Base-by-base conservation (phyloP, 2,797 vertebrate species). In the Neosilurus hyrtlii region DNA sequence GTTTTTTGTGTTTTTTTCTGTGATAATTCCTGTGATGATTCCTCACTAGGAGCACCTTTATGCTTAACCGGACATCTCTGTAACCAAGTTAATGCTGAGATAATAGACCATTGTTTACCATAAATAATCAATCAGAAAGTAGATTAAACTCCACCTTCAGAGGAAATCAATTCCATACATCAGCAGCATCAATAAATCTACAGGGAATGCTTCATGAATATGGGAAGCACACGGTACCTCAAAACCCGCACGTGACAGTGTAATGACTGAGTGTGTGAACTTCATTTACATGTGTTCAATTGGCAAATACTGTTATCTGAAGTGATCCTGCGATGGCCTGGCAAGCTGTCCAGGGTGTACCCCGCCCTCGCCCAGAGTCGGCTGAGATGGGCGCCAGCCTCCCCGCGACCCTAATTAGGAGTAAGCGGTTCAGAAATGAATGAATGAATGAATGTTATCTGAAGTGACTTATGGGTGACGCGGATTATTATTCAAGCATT, bases 121-220 rank as follows among this genome's bases (percentile, higher is more conserved):
- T 62, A 74, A 61, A 51, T 63, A 79, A 79, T 79, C 61, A 79
- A 61, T 43, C 75, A 77, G 75, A 22, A 79, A 71, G 35, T 72
- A 49, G 70, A 76, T 84, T 67, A 68, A 30, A 43, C 79, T 79
- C 49, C 68, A 83, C 51, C 67, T 84, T 54, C 54, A 76, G 43
- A 75, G 71, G 24, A 81, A 81, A 81, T 81, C 56, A 80, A 80
- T 75, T 61, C 22, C 52, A 74, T 75, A 79, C 26, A 71, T 74
- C 49, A 63, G 37, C 35, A 51, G 24, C 62, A 72, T 78, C 57
- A 15, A 66, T 37, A 80, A 52, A 54, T 20, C 67, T 43, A 70
- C 20, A 26, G 57, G 30, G 30, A 49, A 51, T 14, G 43, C 51
- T 59, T 56, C 20, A 18, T 66, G 68, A 52, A 68, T 71, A 59